Base-by-base conservation (phyloP, 2,888 invertebrate genomes). In the Nemoura dubitans region DNA sequence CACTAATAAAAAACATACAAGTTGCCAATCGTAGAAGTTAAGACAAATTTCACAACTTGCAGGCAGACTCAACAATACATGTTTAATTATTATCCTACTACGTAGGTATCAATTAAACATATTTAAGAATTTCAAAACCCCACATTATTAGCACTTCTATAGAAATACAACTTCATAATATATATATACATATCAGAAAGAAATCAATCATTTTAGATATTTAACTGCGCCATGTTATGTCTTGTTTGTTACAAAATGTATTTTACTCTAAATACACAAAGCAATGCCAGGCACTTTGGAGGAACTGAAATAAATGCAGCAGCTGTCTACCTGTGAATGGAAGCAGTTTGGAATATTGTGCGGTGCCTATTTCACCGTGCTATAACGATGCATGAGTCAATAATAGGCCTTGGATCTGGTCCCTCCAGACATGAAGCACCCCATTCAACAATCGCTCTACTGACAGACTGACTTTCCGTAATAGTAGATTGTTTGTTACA, bases 261-360 rank as follows among this genome's bases (percentile, higher is more conserved):
- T 10, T 78, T 5, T 81, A n/a, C 28, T 28, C 21, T 81, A 28
- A 29, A 81, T 28, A 81, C 28, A 27, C 26, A 81, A 28, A 25
- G 78, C 26, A 78, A 27, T 78, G 78, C n/a, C n/a, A 81, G 81
- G 81, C 81, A 81, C 81, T 81, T 81, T 30, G 81, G 81, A 81
- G 81, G 81, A 81, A 81, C 81, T 30, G 81, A 81, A 78, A 26
- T 6, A 78, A 30, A 81, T 28, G 28, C n/a, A 27, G 29, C 30
- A 30, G 16, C n/a, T n/a, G 26, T 81, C 81, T 6, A 81, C 30
- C 7, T 30, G 27, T 21, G n/a, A 21, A 30, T 28, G 30, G 28
- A 30, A 28, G 26, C n/a, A 28, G 30, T 81, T 28, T 81, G 81
- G 81, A 81, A 81, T 81, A 81, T 30, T 81, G 14, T 59, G 59